These are phyloP conservation scores for Bombus impatiens DNA, from an alignment of 1,140 invertebrate genomes.

Conservation along the genomic window DNA sequence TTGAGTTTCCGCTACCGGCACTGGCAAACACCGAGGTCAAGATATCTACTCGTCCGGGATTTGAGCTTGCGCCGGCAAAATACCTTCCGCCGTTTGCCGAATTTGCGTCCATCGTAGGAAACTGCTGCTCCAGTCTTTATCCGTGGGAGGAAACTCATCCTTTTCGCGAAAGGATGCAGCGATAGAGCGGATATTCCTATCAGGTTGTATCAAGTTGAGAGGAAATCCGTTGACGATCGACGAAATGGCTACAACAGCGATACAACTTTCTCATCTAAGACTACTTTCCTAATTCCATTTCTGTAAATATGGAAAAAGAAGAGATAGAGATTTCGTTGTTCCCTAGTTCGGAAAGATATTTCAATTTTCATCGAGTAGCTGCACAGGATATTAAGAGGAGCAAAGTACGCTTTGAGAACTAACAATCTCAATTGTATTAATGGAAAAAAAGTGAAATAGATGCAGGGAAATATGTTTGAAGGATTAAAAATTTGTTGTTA, in stretches of 20 bases:
- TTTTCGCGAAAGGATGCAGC: background rate
- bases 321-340: background rate
- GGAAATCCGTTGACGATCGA: background rate
- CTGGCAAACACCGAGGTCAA: constrained; percentile 64
- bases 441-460: background rate
- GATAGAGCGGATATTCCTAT: background rate
- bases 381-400: background rate
- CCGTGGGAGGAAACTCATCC: background rate
- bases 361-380: background rate
- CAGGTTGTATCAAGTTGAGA: background rate
- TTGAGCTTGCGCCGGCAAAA: constrained; percentile 35
- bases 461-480: background rate
- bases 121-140: background rate
- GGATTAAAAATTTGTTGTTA: constrained; percentile 4
- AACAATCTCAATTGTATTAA: background rate
- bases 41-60: constrained; percentile 56
- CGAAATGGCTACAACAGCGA: background rate
- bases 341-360: rapidly evolving
- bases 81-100: constrained; percentile 20
- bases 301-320: background rate
- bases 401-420: background rate
- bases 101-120: constrained; percentile 27
- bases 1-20: constrained; percentile 57
- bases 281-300: background rate
- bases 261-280: background rate